Base-by-base conservation (phyloP, 2,113 vertebrate species). In the Rostratula benghalensis region DNA sequence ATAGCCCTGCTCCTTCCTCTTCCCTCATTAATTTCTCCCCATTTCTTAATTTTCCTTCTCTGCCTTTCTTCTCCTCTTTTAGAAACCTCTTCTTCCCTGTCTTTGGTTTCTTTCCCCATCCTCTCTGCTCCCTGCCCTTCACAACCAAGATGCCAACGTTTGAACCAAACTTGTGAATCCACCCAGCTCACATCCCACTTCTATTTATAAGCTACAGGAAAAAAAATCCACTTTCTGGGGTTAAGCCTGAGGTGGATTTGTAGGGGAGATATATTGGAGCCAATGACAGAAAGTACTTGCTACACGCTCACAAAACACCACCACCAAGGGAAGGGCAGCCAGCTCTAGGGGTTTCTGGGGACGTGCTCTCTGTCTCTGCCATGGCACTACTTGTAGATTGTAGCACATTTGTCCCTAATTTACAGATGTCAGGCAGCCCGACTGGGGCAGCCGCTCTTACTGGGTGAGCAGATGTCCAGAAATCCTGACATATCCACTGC, bases 391-490 rank as follows among this genome's bases (percentile, higher is more conserved):
- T 48, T 83, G 89, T 30, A 71, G 73, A 33, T 33, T 28, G 69
- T 56, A 84, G 69, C 77, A 84, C 87, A 46, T 89, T 95, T 85
- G 64, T 91, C 83, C 31, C 5, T 92, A 94, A 81, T 93, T 95
- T 92, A 76, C 5, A 5, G 51, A 56, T 82, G 94, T 93, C 95
- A 85, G 75, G 67, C 87, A 87, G 93, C 80, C 77, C 16, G 1
- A 31, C 69, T 46, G 65, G 81, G 89, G 45, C 87, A 84, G 80
- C 83, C 1, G 0, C 41, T 77, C 83, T 86, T 92, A 77, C 60
- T 1, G 45, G 65, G 83, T 16, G 14, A 94, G 89, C 96, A 97
- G 95, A 92, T 96, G 94, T 87, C 93, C 95, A 93, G 87, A 89
- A 95, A 87, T 68, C 61, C 61, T 78, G 56, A 93, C 95, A 93